Evolutionary conservation across 1,140 invertebrate genomes (phyloP), one percentile per base, ranked within the genome.

Genomic region (Macrobrachium rosenbergii): DNA sequence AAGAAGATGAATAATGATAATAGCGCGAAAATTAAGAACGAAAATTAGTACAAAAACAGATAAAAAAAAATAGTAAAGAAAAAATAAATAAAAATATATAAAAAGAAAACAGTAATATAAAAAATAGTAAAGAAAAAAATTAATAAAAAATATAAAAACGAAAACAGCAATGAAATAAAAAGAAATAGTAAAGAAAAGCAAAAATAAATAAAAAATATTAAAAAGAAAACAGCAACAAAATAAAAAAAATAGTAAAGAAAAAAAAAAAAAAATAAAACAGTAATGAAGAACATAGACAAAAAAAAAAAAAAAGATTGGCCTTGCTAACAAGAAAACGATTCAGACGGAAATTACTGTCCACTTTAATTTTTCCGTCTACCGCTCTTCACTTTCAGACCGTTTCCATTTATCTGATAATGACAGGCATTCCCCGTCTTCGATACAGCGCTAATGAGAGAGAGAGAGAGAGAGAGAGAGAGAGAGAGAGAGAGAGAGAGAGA

Each of bases 401-500:
- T 52, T 52, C 12, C 52, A 12, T 12, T 52, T 52, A 52, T 52
- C 12, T 52, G 52, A 52, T 52, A 52, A 52, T 52, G 52, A 52
- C 2, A 8, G 8, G 12, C 7, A 52, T 52, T 52, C 52, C 52
- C 52, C 52, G 52, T 12, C 52, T 8, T 37, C 28, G 28, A 37
- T 37, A 3, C 28, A 1, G 1, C 52, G 64, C 8, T n/a, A 69
- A 16, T 10, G 64, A 69, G 64, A 69, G 64, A 69, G 64, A 69
- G 64, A 69, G 64, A 69, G 64, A 69, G 64, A 69, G 64, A 69
- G 64, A 10, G 64, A 10, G 72, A 37, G 43, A 58, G 75, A 58
- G 43, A 77, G 43, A 58, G 45, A 17, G 43, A 77, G 75, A 77
- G 73, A 45, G 73, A 77, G 37, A 77, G 23, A 52, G 75, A 21